Evolutionary conservation across 2,888 invertebrate species (phyloP), one percentile per base, ranked within the genome.

Genomic region (Drosophila subsilvestris): DNA sequence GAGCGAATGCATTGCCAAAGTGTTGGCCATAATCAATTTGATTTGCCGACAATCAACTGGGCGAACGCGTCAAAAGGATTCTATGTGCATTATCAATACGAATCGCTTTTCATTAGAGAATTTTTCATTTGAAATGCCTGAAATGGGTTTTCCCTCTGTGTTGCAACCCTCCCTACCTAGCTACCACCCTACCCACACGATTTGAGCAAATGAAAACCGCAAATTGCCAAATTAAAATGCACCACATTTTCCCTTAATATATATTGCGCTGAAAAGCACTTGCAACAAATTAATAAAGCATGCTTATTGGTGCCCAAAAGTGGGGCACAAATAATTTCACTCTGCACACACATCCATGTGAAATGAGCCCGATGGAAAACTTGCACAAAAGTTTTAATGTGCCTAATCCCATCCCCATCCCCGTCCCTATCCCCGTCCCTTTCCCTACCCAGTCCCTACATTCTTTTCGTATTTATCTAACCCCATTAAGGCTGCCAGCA

Each of bases 401-500:
- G 37, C 37, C 37, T 37, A 37, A 37, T 37, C 37, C 37, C n/a
- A 37, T 7, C 1, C 37, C 14, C 37, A 12, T 12, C 5, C n/a
- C n/a, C 14, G n/a, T n/a, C 37, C 37, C 14, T 14, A n/a, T 4
- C 14, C 14, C 37, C 14, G 14, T 6, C 0, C 6, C 37, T 7
- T 1, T 7, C 32, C 29, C 29, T 32, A 1, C 14, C 7, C 37
- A 27, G 8, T 6, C 7, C 7, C n/a, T 2, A 14, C 37, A 7
- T 37, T 7, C 29, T 29, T 14, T 25, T 22, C 29, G 29, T 37
- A 37, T 45, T 22, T 44, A 55, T 67, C 67, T 66, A 66, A 66
- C 67, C 66, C 66, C 54, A 66, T 66, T 66, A 55, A 66, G 55
- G 43, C 14, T 48, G 67, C 37, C 62, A 61, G 66, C 66, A 54